These are phyloP conservation scores for Sitodiplosis mosellana DNA, from an alignment of 1,140 invertebrate species.

Conservation along the genomic window DNA sequence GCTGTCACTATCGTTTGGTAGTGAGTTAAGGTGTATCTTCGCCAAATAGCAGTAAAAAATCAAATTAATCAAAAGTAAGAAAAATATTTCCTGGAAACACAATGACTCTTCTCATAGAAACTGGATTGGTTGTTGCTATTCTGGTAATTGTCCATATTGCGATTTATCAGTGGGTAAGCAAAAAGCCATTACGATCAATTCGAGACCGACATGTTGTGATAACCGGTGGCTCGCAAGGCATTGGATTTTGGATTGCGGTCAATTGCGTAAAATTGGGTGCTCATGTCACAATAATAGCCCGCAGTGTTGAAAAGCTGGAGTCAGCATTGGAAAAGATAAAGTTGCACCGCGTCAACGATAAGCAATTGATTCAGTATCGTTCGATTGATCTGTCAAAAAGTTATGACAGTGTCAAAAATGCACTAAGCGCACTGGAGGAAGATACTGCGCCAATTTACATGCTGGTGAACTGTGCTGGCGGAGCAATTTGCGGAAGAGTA, in stretches of 20 bases:
- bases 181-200: background rate
- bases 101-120: too few species aligned
- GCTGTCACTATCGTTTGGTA: too few species aligned
- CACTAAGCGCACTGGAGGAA: slow-evolving; percentile 39
- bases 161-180: background rate
- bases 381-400: slow-evolving; percentile 53
- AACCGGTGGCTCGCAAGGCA: slow-evolving; percentile 93
- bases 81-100: too few species aligned
- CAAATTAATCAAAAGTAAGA: too few species aligned
- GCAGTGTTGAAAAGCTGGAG: slow-evolving; percentile 48
- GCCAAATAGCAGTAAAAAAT: too few species aligned
- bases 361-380: slow-evolving; percentile 48
- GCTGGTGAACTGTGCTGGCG: slow-evolving; percentile 83
- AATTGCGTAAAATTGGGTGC: slow-evolving; percentile 61
- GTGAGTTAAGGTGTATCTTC: too few species aligned
- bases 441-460: slow-evolving; percentile 46
- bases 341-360: slow-evolving; percentile 10
- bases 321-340: slow-evolving; percentile 4
- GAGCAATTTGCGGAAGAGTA: slow-evolving; percentile 56
- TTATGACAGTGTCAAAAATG: slow-evolving; percentile 39
- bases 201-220: slow-evolving; percentile 38
- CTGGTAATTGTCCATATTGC: too few species aligned
- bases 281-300: slow-evolving; percentile 74
- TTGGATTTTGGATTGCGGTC: slow-evolving; percentile 69
- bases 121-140: too few species aligned